Conservation (phyloP, 2,113 vertebrate genomes). For the Ochotona princeps region DNA sequence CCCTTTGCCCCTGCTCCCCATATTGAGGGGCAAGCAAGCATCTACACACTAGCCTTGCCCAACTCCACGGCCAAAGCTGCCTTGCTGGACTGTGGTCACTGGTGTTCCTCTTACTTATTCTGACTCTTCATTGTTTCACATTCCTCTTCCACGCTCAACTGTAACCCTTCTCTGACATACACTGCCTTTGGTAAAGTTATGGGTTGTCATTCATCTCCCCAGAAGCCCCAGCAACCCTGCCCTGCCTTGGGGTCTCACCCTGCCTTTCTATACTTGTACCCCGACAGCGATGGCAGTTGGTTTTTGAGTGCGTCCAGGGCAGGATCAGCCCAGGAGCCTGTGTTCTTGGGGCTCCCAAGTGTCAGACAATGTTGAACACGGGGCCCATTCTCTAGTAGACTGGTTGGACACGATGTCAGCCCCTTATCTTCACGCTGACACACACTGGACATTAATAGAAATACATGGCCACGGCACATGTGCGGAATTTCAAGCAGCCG, state of each 20-base stretch:
- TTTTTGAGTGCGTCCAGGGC: background rate
- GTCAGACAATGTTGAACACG: conserved; percentile 91
- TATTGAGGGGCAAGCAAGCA: background rate
- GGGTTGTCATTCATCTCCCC: background rate
- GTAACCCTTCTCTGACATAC: background rate
- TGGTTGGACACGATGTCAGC: conserved; percentile 90
- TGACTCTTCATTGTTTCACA: background rate
- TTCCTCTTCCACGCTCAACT: background rate
- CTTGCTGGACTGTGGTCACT: background rate
- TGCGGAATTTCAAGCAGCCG: conserved; percentile 90
- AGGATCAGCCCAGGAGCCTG: conserved; percentile 73
- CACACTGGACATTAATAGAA: conserved; percentile 94
- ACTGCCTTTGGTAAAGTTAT: background rate
- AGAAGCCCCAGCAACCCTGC: background rate
- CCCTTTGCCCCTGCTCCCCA: background rate
- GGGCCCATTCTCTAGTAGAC: conserved; percentile 85
- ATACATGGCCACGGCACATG: conserved; percentile 87
- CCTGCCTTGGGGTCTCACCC: background rate
- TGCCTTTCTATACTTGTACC: background rate
- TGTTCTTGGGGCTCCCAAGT: conserved; percentile 87
- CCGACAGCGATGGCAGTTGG: background rate
- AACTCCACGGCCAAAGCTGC: background rate
- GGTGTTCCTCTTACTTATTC: conserved; percentile 26
- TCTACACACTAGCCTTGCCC: background rate
- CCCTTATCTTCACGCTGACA: conserved; percentile 93